Conservation (phyloP, 2,113 vertebrate species). For the Halichoeres trimaculatus region DNA sequence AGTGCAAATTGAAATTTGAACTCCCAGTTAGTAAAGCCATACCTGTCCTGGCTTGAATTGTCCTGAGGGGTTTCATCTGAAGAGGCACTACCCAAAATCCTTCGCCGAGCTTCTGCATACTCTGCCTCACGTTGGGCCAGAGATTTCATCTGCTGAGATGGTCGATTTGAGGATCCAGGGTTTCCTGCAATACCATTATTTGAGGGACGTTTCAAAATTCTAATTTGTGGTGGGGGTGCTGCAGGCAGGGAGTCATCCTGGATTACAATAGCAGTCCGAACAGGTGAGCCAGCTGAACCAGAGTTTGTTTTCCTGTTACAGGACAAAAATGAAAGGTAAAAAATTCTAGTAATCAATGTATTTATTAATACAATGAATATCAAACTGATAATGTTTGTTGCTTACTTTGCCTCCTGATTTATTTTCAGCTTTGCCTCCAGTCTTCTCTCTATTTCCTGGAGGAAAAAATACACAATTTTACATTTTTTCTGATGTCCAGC, state of each 20-base stretch:
- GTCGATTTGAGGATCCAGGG: slow-evolving; percentile 83
- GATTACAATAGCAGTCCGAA: slow-evolving; percentile 93
- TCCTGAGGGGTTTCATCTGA: slow-evolving; percentile 90
- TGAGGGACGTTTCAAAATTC: slow-evolving; percentile 94
- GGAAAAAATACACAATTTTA: slow-evolving; percentile 30
- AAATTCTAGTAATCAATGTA: background rate
- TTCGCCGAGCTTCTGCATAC: slow-evolving; percentile 92
- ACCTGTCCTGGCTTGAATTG: slow-evolving; percentile 78
- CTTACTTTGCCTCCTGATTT: slow-evolving; percentile 93
- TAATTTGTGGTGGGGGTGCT: slow-evolving; percentile 93
- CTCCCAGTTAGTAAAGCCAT: background rate
- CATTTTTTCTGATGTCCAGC: background rate
- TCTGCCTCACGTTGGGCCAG: slow-evolving; percentile 94
- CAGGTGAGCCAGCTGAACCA: slow-evolving; percentile 79
- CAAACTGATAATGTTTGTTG: background rate
- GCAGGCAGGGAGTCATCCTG: slow-evolving; percentile 93
- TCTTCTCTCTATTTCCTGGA: slow-evolving; percentile 95
- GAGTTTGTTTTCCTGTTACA: slow-evolving; percentile 84
- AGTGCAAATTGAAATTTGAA: background rate
- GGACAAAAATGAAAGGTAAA: slow-evolving; percentile 4
- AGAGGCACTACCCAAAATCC: slow-evolving; percentile 94
- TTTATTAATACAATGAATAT: background rate
- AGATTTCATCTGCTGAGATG: slow-evolving; percentile 90
- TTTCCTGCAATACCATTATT: slow-evolving; percentile 88
- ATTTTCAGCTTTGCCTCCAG: slow-evolving; percentile 97